A percentile compares a stretch with the other conserved stretches of the same genome.
Conservation (phyloP, 2,113 vertebrate species). For the cattle (Bos taurus) region DNA sequence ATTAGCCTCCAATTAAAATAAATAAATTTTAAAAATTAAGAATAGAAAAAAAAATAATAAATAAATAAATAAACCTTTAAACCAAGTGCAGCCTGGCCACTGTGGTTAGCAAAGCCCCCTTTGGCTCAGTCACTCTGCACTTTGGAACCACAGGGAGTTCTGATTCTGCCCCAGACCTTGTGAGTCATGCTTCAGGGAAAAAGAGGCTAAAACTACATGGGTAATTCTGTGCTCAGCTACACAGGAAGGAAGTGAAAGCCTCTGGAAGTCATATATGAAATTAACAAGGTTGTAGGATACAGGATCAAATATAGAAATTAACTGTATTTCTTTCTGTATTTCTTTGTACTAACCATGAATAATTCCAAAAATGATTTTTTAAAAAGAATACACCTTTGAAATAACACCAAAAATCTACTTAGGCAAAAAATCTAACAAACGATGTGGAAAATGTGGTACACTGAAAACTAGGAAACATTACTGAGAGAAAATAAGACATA, state of each 20-base stretch:
- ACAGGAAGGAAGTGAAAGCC: background rate
- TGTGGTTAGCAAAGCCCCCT: background rate
- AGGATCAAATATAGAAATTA: background rate
- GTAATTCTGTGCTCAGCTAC: background rate
- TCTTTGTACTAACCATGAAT: background rate
- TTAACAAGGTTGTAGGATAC: background rate
- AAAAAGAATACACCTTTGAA: background rate
- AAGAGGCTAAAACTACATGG: background rate
- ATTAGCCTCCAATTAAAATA: no score
- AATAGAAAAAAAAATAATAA: no score
- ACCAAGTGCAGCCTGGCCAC: background rate
- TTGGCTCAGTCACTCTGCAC: background rate
- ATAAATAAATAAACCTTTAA: background rate
- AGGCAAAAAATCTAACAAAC: constrained; percentile 7
- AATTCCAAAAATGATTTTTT: background rate
- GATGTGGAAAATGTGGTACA: background rate
- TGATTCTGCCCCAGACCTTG: background rate
- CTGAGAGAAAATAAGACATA: background rate
- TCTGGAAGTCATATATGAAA: background rate
- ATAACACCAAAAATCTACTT: background rate
- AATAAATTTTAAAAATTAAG: no score
- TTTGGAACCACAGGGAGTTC: background rate
- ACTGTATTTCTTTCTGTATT: background rate
- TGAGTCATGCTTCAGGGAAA: background rate
- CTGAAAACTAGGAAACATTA: background rate